Evolutionary conservation across 2,113 vertebrate species (phyloP).

Genomic region (Labeo rohita): DNA sequence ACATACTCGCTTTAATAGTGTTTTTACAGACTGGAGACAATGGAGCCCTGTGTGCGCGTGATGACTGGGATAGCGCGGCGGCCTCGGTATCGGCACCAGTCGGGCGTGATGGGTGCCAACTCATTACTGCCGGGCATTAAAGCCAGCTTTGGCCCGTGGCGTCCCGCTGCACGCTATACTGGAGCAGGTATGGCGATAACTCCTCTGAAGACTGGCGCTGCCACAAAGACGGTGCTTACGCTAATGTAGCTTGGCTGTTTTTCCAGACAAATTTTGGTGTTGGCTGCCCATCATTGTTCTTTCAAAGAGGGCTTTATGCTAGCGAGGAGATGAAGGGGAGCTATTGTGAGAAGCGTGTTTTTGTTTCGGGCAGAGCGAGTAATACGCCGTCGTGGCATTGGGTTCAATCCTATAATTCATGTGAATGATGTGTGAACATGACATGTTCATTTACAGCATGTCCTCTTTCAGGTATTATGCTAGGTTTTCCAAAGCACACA

Average conservation of each 20-base stretch:
- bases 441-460: neutral
- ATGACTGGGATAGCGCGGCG: conserved; percentile 52
- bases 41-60: conserved; percentile 56
- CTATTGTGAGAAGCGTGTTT: conserved; percentile 27
- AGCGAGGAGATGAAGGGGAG: conserved; percentile 23
- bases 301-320: conserved; percentile 56
- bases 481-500: neutral
- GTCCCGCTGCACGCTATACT: conserved; percentile 11
- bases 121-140: conserved; percentile 66
- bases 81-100: conserved; percentile 66
- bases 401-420: neutral
- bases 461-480: neutral
- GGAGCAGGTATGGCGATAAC: conserved; percentile 59
- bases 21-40: conserved; percentile 62
- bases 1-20: conserved; percentile 60
- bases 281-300: conserved; percentile 43
- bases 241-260: conserved; percentile 53
- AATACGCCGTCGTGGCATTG: neutral
- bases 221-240: conserved; percentile 56
- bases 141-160: conserved; percentile 52
- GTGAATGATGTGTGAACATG: conserved; percentile 14
- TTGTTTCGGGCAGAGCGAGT: neutral
- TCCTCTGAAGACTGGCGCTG: conserved; percentile 56
- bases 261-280: conserved; percentile 59
- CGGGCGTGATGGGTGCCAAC: conserved; percentile 64